phyloP scores from a whole-genome alignment of 2,888 invertebrate species.

The Holacanthella duospinosa region DNA sequence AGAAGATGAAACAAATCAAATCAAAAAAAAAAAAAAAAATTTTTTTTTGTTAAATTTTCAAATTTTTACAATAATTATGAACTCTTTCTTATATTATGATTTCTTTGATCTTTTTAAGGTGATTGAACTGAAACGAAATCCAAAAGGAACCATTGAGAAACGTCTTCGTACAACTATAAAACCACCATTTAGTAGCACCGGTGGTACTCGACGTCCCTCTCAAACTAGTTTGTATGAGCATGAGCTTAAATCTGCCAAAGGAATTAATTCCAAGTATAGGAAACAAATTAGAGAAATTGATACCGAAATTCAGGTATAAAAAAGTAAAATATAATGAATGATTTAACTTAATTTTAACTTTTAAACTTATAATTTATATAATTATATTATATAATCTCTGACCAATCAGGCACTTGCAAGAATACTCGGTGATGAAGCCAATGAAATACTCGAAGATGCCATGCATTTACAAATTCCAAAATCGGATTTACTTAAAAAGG shows the following conservation, averaged over 20 bases:
- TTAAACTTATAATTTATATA: not conserved
- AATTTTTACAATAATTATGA: not conserved
- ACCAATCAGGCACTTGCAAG: constrained; percentile 32
- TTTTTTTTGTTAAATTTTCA: not conserved
- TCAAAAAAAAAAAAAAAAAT: no score
- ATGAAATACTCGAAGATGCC: constrained; percentile 33
- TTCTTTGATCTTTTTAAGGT: constrained; percentile 50
- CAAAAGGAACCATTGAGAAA: constrained; percentile 70
- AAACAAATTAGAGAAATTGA: constrained; percentile 75
- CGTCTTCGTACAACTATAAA: constrained; percentile 76
- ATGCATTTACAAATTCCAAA: constrained; percentile 33
- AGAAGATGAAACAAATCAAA: no score
- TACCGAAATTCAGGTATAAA: constrained; percentile 60
- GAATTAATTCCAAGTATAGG: constrained; percentile 69
- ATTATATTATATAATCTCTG: not conserved
- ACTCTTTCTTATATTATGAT: not conserved
- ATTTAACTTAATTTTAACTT: not conserved
- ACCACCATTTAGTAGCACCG: constrained; percentile 44
- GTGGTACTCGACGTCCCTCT: constrained; percentile 55
- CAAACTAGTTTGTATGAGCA: constrained; percentile 73
- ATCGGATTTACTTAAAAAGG: constrained; percentile 34
- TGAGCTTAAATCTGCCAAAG: constrained; percentile 68
- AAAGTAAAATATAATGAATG: constrained; percentile 1
- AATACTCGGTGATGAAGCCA: constrained; percentile 33
- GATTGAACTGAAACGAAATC: constrained; percentile 69